Evolutionary conservation across 2,888 invertebrate species (phyloP).

Genomic region (Eucriotettix oculatus): DNA sequence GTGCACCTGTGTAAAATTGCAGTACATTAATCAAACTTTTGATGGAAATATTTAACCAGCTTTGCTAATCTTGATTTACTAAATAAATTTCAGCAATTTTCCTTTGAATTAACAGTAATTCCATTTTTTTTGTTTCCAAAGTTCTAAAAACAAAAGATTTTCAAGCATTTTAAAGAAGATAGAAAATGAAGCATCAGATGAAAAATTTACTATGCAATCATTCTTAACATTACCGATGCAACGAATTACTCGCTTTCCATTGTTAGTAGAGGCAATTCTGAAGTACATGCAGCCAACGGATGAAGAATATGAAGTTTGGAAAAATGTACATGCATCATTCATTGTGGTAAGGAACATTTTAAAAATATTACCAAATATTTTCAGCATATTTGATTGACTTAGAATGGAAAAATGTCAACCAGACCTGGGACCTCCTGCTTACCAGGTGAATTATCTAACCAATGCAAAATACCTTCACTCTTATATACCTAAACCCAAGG

Average conservation of each 20-base stretch:
- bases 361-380: no score
- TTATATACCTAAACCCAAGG: no score
- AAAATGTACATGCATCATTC: not conserved
- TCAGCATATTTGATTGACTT: no score
- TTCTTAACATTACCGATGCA: conserved; percentile 9
- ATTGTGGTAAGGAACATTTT: not conserved
- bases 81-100: not conserved
- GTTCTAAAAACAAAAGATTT: not conserved
- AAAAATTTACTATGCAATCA: conserved; percentile 3
- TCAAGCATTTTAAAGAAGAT: not conserved
- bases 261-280: conserved; percentile 33
- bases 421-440: no score
- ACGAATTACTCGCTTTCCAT: conserved; percentile 8
- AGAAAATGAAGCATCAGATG: conserved; percentile 3
- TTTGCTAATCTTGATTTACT: not conserved
- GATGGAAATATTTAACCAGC: no score
- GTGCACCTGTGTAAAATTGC: no score
- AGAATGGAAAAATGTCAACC: no score
- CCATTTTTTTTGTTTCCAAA: not conserved
- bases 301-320: not conserved
- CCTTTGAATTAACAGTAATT: not conserved
- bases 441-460: no score
- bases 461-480: no score
- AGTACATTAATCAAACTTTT: no score
- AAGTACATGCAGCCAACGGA: conserved; percentile 9